Evolutionary conservation across 2,888 invertebrate species (phyloP).

Genomic region (Vesta saturnalis): DNA sequence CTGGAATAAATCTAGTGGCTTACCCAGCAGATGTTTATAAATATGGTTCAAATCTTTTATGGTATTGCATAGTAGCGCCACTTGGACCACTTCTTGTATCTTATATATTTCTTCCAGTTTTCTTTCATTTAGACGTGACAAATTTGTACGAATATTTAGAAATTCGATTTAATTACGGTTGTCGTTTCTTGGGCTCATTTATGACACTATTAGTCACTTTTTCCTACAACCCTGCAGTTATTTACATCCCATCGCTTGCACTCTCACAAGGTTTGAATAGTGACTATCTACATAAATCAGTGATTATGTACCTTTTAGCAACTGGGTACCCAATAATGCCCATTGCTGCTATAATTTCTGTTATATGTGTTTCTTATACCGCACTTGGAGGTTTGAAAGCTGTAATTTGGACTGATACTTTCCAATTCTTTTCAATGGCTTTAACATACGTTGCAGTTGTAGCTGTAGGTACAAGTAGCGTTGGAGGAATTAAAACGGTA

Average conservation of each 20-base stretch:
- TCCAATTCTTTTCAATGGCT: constrained; percentile 57
- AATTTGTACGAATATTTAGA: constrained; percentile 73
- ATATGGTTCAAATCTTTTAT: constrained; percentile 73
- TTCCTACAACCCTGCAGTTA: not conserved
- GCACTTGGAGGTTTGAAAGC: constrained; percentile 75
- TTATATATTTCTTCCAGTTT: constrained; percentile 43
- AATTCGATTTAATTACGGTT: constrained; percentile 67
- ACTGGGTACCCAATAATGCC: not conserved
- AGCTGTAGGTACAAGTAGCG: not conserved
- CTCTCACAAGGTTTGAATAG: not conserved
- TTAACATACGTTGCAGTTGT: not conserved
- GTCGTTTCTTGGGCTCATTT: constrained; percentile 67
- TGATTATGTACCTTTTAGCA: not conserved
- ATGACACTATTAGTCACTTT: constrained; percentile 67
- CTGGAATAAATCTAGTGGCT: constrained; percentile 78
- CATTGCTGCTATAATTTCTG: constrained; percentile 57
- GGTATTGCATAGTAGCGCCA: constrained; percentile 61
- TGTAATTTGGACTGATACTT: constrained; percentile 71
- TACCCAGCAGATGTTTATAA: constrained; percentile 80
- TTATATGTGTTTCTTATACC: constrained; percentile 74
- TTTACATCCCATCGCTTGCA: not conserved
- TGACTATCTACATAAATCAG: not conserved
- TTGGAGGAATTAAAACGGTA: constrained; percentile 67
- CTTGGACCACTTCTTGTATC: constrained; percentile 50
- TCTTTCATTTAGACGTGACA: constrained; percentile 71